phyloP scores from a whole-genome alignment of 2,113 vertebrate genomes.

The Bambusicola thoracicus region DNA sequence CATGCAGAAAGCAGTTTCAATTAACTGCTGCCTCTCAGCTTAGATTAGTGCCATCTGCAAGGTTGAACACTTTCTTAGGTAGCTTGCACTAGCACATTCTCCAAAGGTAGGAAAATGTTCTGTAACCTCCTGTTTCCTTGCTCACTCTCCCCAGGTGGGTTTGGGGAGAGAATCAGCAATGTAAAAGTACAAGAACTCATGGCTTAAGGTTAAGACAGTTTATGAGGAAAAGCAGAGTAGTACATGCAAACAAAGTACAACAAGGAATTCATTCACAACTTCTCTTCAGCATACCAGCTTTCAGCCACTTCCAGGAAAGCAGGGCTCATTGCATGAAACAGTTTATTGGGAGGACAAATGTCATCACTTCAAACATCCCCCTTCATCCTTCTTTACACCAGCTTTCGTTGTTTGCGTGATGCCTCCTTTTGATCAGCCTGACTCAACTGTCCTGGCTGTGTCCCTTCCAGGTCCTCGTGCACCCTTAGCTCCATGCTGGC shows the following conservation, averaged over 20 bases:
- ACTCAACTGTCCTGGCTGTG: background rate
- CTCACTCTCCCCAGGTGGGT: background rate
- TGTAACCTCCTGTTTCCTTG: background rate
- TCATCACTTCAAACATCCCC: background rate
- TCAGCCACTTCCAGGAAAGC: background rate
- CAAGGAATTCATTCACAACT: background rate
- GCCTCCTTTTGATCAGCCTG: background rate
- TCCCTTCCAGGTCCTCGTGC: too few species aligned
- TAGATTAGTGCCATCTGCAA: background rate
- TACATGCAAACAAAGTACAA: background rate
- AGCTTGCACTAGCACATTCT: background rate
- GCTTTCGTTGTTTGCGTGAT: background rate
- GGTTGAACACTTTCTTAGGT: background rate
- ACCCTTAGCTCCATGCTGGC: too few species aligned
- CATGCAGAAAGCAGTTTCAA: background rate
- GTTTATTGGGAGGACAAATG: background rate
- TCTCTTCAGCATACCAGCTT: background rate
- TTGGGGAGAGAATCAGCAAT: background rate
- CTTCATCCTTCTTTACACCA: background rate
- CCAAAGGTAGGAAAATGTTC: background rate
- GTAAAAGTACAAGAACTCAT: background rate
- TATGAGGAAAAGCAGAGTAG: background rate
- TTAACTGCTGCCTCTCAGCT: background rate
- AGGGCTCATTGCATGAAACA: too few species aligned
- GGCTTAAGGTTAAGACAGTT: background rate